phyloP scores from a whole-genome alignment of 2,113 vertebrate species.

The Rafetus swinhoei region DNA sequence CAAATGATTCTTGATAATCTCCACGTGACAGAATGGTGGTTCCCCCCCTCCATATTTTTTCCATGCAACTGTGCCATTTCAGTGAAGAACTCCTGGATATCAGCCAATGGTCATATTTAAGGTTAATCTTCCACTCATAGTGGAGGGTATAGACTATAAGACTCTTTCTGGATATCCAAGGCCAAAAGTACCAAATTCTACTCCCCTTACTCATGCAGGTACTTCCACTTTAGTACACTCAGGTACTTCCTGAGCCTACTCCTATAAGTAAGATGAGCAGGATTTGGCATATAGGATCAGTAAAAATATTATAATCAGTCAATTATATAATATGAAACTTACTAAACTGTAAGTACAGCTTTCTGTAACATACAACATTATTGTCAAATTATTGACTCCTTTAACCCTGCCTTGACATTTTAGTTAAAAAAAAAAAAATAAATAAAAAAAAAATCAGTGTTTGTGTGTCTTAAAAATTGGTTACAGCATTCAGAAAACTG shows the following conservation, averaged over 20 bases:
- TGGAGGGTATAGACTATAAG: background rate
- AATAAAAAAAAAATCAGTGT: background rate
- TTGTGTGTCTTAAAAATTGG: background rate
- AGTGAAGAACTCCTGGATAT: background rate
- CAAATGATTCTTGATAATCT: background rate
- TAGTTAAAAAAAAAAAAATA: background rate
- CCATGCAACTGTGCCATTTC: background rate
- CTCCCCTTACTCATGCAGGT: background rate
- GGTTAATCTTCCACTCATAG: background rate
- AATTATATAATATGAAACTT: background rate
- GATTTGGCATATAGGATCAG: background rate
- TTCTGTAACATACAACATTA: background rate
- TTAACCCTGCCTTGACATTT: background rate
- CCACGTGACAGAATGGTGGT: background rate
- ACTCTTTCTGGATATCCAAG: background rate
- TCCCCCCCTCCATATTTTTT: background rate
- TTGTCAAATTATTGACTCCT: background rate
- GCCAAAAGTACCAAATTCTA: background rate
- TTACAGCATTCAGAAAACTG: background rate
- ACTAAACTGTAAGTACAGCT: background rate
- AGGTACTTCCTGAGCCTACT: background rate
- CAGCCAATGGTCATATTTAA: background rate
- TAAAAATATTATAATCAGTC: background rate
- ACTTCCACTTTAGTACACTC: background rate
- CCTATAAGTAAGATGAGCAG: background rate